phyloP scores from a whole-genome alignment of 1,140 invertebrate genomes.

The Magallana ariakensis region DNA sequence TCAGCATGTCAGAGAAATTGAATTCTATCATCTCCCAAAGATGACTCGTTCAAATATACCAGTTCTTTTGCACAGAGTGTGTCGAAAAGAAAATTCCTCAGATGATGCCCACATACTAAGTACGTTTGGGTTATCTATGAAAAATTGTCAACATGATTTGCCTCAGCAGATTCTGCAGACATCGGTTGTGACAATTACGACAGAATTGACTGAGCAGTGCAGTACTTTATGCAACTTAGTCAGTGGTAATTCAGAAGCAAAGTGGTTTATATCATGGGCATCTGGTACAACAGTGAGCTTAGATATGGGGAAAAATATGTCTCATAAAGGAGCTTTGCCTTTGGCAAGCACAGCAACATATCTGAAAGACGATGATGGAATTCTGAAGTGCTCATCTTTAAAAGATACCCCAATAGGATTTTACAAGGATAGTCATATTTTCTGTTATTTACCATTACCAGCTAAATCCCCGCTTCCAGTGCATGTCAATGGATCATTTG shows the following conservation, averaged over 20 bases:
- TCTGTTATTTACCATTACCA: constrained; percentile 66
- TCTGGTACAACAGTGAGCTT: constrained; percentile 53
- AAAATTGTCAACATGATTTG: not conserved
- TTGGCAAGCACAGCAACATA: constrained; percentile 60
- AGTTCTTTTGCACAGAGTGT: not conserved
- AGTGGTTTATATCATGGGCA: constrained; percentile 63
- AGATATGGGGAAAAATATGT: not conserved
- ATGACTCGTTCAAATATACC: constrained; percentile 45
- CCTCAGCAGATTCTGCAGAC: not conserved
- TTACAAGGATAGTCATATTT: constrained; percentile 65
- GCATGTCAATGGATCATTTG: constrained; percentile 66
- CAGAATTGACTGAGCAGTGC: not conserved
- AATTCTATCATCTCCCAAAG: constrained; percentile 66
- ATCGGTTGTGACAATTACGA: not conserved
- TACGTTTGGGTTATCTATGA: not conserved
- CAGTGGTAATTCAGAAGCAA: not conserved
- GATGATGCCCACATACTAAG: not conserved
- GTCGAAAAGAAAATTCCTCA: not conserved
- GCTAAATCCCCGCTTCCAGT: constrained; percentile 57
- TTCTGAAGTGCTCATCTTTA: constrained; percentile 13
- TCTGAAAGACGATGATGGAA: constrained; percentile 41
- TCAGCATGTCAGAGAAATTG: constrained; percentile 72
- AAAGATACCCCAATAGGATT: constrained; percentile 51
- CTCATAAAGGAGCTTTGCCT: constrained; percentile 54
- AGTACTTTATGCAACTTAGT: not conserved